These are phyloP conservation scores for Cecidostiba fungosa DNA, from an alignment of 2,888 invertebrate genomes.

Conservation along the genomic window DNA sequence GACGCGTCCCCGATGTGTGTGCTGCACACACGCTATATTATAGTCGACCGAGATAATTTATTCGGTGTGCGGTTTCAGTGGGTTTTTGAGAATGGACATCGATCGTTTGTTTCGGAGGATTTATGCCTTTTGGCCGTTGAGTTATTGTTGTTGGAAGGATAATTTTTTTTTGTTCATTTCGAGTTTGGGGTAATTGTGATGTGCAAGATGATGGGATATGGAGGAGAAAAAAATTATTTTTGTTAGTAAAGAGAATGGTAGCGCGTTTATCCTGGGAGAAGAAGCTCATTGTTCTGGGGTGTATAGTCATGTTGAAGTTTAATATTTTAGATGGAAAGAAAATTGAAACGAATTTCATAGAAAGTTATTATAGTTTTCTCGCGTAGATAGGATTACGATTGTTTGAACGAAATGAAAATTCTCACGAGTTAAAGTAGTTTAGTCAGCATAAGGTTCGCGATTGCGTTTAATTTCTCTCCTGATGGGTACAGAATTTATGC, in stretches of 20 bases:
- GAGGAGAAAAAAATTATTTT: neutral
- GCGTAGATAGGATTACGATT: neutral
- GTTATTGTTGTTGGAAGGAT: neutral
- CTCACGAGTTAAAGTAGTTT: constrained; percentile 4
- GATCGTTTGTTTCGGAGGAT: neutral
- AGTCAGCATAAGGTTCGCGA: neutral
- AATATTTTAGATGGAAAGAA: neutral
- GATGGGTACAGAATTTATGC: neutral
- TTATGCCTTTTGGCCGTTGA: neutral
- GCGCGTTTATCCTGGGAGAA: neutral
- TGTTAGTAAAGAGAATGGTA: neutral
- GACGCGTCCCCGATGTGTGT: neutral
- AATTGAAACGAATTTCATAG: constrained; percentile 26
- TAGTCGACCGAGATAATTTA: neutral
- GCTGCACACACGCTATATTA: neutral
- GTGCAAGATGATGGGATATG: neutral
- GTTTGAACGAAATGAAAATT: neutral
- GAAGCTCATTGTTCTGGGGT: neutral
- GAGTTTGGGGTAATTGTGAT: neutral
- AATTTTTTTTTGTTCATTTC: neutral
- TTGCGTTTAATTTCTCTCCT: neutral
- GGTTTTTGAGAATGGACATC: neutral
- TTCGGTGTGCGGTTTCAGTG: constrained; percentile 16
- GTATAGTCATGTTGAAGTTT: neutral
- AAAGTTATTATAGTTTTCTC: constrained; percentile 8